Percentiles rank a stretch among this genome's conserved stretches.
Evolutionary conservation across 2,113 vertebrate genomes (phyloP).

Genomic region (Notechis scutatus): DNA sequence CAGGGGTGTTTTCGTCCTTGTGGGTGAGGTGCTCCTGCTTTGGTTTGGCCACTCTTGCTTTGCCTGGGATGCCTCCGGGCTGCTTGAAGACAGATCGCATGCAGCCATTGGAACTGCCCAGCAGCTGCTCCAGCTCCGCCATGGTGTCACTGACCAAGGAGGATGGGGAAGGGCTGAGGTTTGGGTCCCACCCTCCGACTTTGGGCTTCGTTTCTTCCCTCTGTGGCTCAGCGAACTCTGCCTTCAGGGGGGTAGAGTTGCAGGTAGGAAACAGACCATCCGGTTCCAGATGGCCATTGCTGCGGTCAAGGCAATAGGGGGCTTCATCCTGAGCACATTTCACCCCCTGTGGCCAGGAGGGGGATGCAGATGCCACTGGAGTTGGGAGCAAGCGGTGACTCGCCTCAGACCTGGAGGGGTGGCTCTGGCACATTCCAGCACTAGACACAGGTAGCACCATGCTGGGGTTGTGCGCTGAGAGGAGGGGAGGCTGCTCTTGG

Average conservation of each 20-base stretch:
- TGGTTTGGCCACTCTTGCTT: conserved; percentile 67
- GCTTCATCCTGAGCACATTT: conserved; percentile 3
- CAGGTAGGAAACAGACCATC: conserved; percentile 30
- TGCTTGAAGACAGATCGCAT: conserved; percentile 79
- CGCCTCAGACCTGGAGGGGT: conserved; percentile 10
- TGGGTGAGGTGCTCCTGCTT: conserved; percentile 60
- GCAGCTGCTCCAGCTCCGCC: conserved; percentile 90
- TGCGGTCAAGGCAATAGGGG: conserved; percentile 30
- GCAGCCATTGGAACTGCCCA: conserved; percentile 83
- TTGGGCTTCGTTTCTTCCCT: conserved; percentile 42
- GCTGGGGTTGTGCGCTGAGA: conserved; percentile 31
- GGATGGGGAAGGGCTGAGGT: conserved; percentile 68
- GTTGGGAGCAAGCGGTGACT: conserved; percentile 23
- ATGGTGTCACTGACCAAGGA: conserved; percentile 79
- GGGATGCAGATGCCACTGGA: background rate
- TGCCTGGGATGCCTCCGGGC: conserved; percentile 64
- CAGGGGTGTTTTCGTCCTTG: conserved; percentile 49
- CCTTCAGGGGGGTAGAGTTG: conserved; percentile 41
- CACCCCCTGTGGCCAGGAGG: conserved; percentile 34
- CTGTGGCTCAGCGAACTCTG: conserved; percentile 58
- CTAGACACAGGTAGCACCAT: conserved; percentile 56
- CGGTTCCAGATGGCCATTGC: conserved; percentile 54
- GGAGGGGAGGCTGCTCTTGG: conserved; percentile 56
- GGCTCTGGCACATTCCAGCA: conserved; percentile 29
- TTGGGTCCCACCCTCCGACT: conserved; percentile 67